Base-by-base conservation (phyloP, 2,113 vertebrate species). In the Shinisaurus crocodilurus region DNA sequence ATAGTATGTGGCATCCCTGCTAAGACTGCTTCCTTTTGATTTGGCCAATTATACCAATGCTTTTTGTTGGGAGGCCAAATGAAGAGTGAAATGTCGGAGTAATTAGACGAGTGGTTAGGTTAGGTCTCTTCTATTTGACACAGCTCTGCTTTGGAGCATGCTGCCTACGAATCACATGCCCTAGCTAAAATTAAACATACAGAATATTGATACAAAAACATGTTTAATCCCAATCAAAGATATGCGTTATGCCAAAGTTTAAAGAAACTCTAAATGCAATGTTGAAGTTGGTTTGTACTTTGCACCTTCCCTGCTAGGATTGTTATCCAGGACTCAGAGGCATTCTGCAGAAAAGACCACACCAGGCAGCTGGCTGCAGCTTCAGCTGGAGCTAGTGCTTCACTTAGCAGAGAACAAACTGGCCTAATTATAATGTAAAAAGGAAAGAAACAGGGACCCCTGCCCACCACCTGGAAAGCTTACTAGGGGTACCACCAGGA, bases 51-150 rank as follows among this genome's bases (percentile, higher is more conserved):
- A 50, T 50, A 50, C 29, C 67, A 75, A 27, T 75, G 37, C 85
- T 48, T 86, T 86, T 86, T 57, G 69, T 15, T 89, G 80, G 37
- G n/a, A 82, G 48, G 54, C 50, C 79, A 74, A 77, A 70, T 81
- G 45, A 67, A 88, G 45, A 54, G 77, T 82, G 65, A 74, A 88
- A 72, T 89, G 29, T 81, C 12, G 48, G 67, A 74, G n/a, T 60
- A 89, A 83, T 82, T 89, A 57, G 23, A 50, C 40, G 10, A 72
- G 29, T 50, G 48, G 84, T 45, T 63, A 63, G 60, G 50, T n/a
- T 85, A 70, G n/a, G 15, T 88, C 45, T 88, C 3, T 75, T 65
- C 63, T 37, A 87, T 82, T 82, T 89, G 69, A 74, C 54, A 34
- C 79, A 74, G 67, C 50, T 34, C 7, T 43, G 70, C 27, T 82